Conservation (phyloP, 35 echinoderm and acorn worm species). For the Lytechinus pictus region DNA sequence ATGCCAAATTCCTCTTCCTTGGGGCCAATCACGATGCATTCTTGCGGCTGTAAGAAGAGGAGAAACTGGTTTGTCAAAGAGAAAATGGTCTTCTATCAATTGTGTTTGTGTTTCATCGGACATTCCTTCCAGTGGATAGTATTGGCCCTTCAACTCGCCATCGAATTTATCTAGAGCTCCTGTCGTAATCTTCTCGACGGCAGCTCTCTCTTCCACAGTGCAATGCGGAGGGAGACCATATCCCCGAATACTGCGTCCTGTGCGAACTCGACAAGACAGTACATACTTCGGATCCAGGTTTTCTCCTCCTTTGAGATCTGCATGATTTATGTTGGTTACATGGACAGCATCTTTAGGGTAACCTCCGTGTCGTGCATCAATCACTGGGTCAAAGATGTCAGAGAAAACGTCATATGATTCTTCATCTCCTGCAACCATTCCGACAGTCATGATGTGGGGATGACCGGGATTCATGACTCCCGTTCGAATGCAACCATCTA, state of each 20-base stretch:
- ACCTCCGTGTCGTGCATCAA: constrained; percentile 91
- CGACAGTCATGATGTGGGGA: constrained; percentile 99
- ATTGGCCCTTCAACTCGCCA: constrained; percentile 77
- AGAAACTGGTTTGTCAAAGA: constrained; percentile 98
- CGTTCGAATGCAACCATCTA: constrained; percentile 78
- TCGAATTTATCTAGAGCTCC: constrained; percentile 81
- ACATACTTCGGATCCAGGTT: constrained; percentile 92
- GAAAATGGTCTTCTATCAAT: constrained; percentile 95
- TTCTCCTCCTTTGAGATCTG: constrained; percentile 77
- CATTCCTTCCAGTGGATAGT: constrained; percentile 98
- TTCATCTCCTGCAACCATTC: constrained; percentile 97
- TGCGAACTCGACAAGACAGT: constrained; percentile 90
- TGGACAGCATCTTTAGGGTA: constrained; percentile 86
- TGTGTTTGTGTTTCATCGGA: constrained; percentile 90
- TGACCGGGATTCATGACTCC: constrained; percentile 94
- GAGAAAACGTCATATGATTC: constrained; percentile 91
- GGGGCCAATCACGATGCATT: constrained; percentile 97
- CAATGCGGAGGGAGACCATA: constrained; percentile 89
- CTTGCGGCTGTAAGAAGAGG: constrained; percentile 92
- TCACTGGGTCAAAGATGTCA: constrained; percentile 95
- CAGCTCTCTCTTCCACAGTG: constrained; percentile 79
- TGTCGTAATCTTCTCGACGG: constrained; percentile 77
- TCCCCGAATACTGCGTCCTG: constrained; percentile 93
- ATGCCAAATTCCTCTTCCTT: constrained; percentile 97
- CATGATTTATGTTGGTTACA: constrained; percentile 78